These are phyloP conservation scores for Terrapene triunguis DNA, from an alignment of 2,113 vertebrate genomes.

Conservation along the genomic window DNA sequence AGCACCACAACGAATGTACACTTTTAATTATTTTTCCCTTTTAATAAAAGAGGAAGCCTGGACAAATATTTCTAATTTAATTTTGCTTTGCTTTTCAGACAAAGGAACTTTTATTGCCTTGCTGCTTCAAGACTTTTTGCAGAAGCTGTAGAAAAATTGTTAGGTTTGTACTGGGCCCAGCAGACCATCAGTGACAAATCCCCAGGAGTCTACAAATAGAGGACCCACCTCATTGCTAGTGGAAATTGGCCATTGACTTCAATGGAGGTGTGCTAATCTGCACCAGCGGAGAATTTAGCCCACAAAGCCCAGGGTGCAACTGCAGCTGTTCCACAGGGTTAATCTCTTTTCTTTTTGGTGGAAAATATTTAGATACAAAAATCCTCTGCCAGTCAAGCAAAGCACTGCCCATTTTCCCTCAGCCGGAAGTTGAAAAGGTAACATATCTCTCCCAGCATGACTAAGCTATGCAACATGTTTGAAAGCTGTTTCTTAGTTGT, in stretches of 20 bases:
- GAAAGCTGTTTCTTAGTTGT: not conserved
- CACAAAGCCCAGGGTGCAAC: not conserved
- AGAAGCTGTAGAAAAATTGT: not conserved
- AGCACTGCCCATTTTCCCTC: not conserved
- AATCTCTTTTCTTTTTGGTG: not conserved
- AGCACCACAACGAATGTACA: fast-evolving
- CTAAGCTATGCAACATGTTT: not conserved
- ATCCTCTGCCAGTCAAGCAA: not conserved
- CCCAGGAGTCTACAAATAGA: not conserved
- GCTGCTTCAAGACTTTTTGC: not conserved
- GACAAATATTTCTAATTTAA: not conserved
- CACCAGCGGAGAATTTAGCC: not conserved
- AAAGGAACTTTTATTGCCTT: fast-evolving
- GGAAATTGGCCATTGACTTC: not conserved
- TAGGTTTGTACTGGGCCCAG: not conserved
- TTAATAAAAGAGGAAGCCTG: not conserved
- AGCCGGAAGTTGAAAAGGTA: not conserved
- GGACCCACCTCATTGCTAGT: not conserved
- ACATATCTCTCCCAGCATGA: not conserved
- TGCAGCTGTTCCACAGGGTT: not conserved
- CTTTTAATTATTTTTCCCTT: not conserved
- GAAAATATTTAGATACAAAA: not conserved
- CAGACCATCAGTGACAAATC: not conserved
- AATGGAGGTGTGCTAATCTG: fast-evolving
- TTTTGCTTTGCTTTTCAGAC: not conserved